phyloP scores from a whole-genome alignment of 2,888 invertebrate species.

The Calliopum simillimum region DNA sequence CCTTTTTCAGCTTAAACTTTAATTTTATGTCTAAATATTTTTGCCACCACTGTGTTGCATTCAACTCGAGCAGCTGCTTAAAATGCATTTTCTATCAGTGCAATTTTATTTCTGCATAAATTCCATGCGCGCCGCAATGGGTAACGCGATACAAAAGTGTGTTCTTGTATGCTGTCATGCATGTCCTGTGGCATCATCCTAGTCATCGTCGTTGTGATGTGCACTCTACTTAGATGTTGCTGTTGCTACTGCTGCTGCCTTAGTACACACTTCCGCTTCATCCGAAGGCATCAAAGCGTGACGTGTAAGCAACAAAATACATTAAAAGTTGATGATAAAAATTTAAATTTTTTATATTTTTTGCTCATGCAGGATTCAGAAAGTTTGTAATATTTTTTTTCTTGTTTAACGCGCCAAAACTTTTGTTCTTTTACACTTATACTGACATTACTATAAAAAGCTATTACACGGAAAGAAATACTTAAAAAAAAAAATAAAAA shows the following conservation, averaged over 20 bases:
- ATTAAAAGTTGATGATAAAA: slow-evolving; percentile 19
- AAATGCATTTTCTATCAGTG: slow-evolving; percentile 34
- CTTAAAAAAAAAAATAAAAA: slow-evolving; percentile 1
- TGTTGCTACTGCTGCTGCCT: neutral
- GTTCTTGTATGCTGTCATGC: slow-evolving; percentile 19
- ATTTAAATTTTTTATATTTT: neutral
- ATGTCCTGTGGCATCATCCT: slow-evolving; percentile 13
- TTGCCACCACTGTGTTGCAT: neutral
- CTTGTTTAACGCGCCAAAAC: slow-evolving; percentile 16
- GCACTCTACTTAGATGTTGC: slow-evolving; percentile 17
- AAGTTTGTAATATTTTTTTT: slow-evolving; percentile 24
- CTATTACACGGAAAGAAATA: neutral
- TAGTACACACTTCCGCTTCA: slow-evolving; percentile 10
- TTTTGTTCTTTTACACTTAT: slow-evolving; percentile 15
- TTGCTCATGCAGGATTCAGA: neutral
- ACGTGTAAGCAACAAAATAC: slow-evolving; percentile 33
- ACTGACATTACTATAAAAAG: neutral
- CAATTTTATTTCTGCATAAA: slow-evolving; percentile 5
- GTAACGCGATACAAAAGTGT: neutral
- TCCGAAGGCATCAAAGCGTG: slow-evolving; percentile 28
- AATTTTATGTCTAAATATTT: too few species aligned
- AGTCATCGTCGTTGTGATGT: slow-evolving; percentile 31
- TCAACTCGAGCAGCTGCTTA: slow-evolving; percentile 16
- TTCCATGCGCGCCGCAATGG: neutral
- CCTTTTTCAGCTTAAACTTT: too few species aligned